phyloP scores from a whole-genome alignment of 2,113 vertebrate species.

The Cyanocitta stelleri region DNA sequence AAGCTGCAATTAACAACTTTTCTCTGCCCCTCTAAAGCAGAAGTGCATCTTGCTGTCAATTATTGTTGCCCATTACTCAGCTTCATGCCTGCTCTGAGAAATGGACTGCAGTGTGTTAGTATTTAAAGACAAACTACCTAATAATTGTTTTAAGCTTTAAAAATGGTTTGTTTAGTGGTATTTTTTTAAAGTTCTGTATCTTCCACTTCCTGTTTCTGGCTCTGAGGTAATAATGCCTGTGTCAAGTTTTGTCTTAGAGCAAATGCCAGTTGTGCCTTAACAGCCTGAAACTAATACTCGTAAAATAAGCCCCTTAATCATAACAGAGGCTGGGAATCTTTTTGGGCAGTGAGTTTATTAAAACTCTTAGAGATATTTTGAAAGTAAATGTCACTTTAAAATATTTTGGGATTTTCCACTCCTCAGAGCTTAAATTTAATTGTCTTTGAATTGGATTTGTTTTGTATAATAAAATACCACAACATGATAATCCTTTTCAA shows the following conservation, averaged over 20 bases:
- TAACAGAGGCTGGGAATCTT: background rate
- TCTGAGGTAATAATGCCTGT: background rate
- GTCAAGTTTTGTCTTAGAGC: background rate
- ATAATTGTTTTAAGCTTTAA: background rate
- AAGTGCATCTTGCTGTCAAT: background rate
- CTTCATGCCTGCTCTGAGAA: background rate
- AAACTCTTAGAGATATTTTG: background rate
- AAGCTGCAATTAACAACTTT: background rate
- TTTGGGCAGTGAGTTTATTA: background rate
- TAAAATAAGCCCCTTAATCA: background rate
- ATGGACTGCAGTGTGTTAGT: background rate
- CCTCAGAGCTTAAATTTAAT: background rate
- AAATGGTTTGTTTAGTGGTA: background rate
- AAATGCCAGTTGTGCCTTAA: background rate
- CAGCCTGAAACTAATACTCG: background rate
- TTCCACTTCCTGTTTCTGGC: background rate
- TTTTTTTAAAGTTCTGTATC: background rate
- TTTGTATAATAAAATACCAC: background rate
- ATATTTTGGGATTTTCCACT: background rate
- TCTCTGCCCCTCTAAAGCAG: background rate
- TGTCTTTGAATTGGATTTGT: background rate
- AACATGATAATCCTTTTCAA: background rate
- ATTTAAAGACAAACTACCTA: background rate
- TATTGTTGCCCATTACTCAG: background rate
- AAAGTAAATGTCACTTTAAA: slow-evolving; percentile 12